Conservation (phyloP, 2,888 invertebrate genomes). For the Pyralis farinalis region DNA sequence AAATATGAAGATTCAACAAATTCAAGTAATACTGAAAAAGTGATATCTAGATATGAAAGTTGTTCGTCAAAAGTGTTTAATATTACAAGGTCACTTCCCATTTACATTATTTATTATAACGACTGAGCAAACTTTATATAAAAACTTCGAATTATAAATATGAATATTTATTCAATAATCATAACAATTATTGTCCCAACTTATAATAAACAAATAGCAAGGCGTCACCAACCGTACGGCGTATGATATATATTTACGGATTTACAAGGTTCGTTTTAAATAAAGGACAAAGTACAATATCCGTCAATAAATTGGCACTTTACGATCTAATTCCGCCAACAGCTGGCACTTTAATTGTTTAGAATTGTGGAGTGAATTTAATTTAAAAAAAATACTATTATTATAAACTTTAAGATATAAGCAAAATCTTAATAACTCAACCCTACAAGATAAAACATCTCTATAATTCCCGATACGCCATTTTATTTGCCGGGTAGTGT, state of each 20-base stretch:
- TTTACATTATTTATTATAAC: conserved; percentile 27
- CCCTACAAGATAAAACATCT: too few species aligned
- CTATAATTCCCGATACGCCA: too few species aligned
- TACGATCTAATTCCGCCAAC: too few species aligned
- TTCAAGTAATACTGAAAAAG: conserved; percentile 6
- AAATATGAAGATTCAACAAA: background rate
- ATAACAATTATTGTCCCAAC: conserved; percentile 11
- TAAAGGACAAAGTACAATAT: too few species aligned
- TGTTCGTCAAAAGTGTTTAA: conserved; percentile 19
- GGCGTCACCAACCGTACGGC: conserved; percentile 5
- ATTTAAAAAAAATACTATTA: too few species aligned
- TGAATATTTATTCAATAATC: background rate
- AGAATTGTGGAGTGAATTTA: too few species aligned
- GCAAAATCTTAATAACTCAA: too few species aligned
- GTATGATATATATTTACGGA: background rate
- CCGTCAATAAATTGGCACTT: too few species aligned
- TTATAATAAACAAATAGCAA: background rate
- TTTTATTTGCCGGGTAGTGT: too few species aligned
- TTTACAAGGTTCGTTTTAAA: too few species aligned
- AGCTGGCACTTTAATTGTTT: too few species aligned
- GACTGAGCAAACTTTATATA: conserved; percentile 21
- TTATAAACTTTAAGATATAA: too few species aligned
- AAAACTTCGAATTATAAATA: conserved; percentile 5
- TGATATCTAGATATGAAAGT: conserved; percentile 9
- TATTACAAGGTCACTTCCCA: conserved; percentile 35